phyloP scores from a whole-genome alignment of 2,797 vertebrate species.

The Molossus alvarezi region DNA sequence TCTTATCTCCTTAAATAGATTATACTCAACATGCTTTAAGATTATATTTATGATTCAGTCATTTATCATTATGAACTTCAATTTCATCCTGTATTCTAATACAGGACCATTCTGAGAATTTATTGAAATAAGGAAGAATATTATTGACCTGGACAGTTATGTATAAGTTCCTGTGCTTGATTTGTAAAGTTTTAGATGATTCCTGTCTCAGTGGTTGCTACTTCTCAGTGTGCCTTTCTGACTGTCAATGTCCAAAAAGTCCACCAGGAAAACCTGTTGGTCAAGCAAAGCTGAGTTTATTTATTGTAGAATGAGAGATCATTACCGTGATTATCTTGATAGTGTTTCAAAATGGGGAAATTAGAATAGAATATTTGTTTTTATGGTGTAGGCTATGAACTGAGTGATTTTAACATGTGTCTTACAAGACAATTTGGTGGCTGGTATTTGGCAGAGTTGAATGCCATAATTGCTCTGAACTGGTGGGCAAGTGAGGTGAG shows the following conservation, averaged over 20 bases:
- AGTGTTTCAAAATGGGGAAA: background rate
- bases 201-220: background rate
- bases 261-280: background rate
- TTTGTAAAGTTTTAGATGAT: background rate
- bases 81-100: conserved; percentile 33
- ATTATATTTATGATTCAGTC: conserved; percentile 4
- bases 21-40: conserved; percentile 5
- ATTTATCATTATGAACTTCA: conserved; percentile 29
- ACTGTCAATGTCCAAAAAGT: background rate
- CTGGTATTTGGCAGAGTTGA: background rate
- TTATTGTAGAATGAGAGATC: background rate
- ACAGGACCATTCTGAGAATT: background rate
- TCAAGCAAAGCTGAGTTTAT: background rate
- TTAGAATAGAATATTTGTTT: background rate
- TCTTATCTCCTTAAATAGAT: conserved; percentile 4
- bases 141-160: background rate
- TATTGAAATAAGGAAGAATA: background rate
- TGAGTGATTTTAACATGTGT: background rate
- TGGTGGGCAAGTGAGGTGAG: background rate
- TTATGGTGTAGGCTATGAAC: background rate
- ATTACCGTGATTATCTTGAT: background rate
- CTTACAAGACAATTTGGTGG: background rate
- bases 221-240: background rate
- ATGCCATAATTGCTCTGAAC: background rate
- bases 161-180: background rate